Conservation (phyloP, 2,888 invertebrate species). For the Epinotia nisella region DNA sequence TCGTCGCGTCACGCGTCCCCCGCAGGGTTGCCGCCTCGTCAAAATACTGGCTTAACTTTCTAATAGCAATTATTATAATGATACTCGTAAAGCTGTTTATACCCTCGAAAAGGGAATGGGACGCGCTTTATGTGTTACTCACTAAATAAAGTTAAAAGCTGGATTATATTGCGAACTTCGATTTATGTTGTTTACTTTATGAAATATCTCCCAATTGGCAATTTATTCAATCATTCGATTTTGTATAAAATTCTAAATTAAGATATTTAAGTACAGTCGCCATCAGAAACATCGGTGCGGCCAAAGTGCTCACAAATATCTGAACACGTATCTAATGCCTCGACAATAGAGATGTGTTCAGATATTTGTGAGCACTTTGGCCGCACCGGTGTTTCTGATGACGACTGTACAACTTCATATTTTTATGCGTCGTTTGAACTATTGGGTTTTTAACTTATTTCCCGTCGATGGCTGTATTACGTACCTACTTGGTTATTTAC, state of each 20-base stretch:
- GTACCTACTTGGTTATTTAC: slow-evolving; percentile 42
- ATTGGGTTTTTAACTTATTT: slow-evolving; percentile 6
- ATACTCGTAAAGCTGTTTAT: slow-evolving; percentile 36
- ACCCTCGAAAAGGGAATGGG: slow-evolving; percentile 26
- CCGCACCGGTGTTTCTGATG: no score
- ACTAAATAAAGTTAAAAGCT: neutral
- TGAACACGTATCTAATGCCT: no score
- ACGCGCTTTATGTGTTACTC: slow-evolving; percentile 11
- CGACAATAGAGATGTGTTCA: no score
- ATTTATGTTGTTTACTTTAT: slow-evolving; percentile 7
- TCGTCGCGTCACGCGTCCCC: slow-evolving; percentile 64
- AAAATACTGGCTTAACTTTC: slow-evolving; percentile 43
- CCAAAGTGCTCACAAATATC: no score
- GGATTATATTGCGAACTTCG: neutral
- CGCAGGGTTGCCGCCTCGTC: slow-evolving; percentile 48
- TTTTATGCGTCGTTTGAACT: slow-evolving; percentile 1
- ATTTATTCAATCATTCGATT: neutral
- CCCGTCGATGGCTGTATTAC: slow-evolving; percentile 5
- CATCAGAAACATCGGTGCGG: no score
- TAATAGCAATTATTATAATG: slow-evolving; percentile 43
- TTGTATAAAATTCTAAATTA: no score
- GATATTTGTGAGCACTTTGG: no score
- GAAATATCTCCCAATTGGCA: neutral
- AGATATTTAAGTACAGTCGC: neutral
- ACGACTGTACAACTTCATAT: neutral